Percentiles rank a stretch among this genome's conserved stretches.
Evolutionary conservation across 2,113 vertebrate genomes (phyloP).

Genomic region (Eidolon helvum): DNA sequence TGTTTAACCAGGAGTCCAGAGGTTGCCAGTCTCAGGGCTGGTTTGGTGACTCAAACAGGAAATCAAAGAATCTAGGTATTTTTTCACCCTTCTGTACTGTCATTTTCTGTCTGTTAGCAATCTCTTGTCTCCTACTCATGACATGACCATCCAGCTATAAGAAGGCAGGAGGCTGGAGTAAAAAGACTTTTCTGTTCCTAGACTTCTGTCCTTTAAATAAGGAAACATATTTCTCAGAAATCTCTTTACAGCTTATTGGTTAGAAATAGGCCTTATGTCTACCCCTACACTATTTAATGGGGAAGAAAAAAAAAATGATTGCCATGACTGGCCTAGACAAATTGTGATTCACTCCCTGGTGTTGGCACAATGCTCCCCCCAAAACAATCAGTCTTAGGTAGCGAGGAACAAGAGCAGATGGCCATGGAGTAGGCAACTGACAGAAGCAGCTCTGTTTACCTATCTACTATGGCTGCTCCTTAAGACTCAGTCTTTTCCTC

Average conservation of each 20-base stretch:
- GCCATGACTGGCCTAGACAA: background rate
- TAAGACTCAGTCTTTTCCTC: background rate
- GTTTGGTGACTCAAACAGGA: background rate
- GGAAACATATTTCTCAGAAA: background rate
- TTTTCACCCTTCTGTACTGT: background rate
- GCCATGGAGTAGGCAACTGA: background rate
- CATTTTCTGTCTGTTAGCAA: background rate
- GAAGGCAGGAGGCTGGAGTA: background rate
- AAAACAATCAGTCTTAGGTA: background rate
- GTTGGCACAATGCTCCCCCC: background rate
- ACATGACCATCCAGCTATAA: background rate
- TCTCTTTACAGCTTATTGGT: background rate
- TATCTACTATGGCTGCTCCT: background rate
- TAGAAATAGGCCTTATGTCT: background rate
- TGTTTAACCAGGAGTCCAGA: background rate
- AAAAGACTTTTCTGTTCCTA: background rate
- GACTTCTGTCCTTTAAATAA: background rate
- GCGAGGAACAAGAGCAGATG: background rate
- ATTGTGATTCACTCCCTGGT: background rate
- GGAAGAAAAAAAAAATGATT: background rate
- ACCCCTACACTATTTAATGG: background rate
- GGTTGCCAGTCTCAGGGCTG: background rate
- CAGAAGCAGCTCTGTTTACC: background rate
- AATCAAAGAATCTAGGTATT: background rate
- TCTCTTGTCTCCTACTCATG: background rate